Percentiles rank a stretch among this genome's conserved stretches.
phyloP scores from a whole-genome alignment of 2,888 invertebrate species.

The Plutella xylostella region DNA sequence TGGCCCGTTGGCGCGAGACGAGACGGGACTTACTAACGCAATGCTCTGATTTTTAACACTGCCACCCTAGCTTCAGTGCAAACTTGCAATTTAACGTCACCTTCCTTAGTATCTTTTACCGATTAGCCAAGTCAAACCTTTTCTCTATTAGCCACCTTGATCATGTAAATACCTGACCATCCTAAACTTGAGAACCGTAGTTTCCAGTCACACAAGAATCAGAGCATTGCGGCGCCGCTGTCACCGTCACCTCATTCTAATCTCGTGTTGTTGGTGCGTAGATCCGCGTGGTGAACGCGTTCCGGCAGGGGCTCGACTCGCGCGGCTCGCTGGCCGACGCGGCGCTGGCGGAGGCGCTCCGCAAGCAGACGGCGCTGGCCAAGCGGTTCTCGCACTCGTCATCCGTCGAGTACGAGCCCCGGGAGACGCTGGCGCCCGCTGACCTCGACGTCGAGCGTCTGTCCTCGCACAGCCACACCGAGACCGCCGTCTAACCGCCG shows the following conservation, averaged over 20 bases:
- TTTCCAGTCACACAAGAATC: not conserved
- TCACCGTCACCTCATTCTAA: no score
- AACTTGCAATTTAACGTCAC: no score
- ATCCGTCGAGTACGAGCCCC: constrained; percentile 92
- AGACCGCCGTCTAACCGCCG: constrained; percentile 85
- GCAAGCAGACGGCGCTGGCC: constrained; percentile 92
- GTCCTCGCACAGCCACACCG: constrained; percentile 93
- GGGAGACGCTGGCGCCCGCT: constrained; percentile 88
- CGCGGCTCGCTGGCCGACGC: constrained; percentile 94
- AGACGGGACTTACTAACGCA: constrained; percentile 1
- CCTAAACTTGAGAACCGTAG: not conserved
- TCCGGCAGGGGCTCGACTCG: constrained; percentile 99
- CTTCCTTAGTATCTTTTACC: no score
- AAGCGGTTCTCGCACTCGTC: constrained; percentile 91
- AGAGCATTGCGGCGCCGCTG: not conserved
- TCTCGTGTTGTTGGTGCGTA: constrained; percentile 69
- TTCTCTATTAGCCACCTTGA: no score
- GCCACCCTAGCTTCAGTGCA: no score
- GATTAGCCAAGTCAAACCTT: no score
- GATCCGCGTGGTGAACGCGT: constrained; percentile 99
- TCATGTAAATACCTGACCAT: no score
- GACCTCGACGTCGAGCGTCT: constrained; percentile 94
- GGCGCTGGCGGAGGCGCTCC: constrained; percentile 92
- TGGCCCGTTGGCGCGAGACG: constrained; percentile 7
- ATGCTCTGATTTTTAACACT: constrained; percentile 3